Evolutionary conservation across 2,113 vertebrate species (phyloP), one percentile per base, ranked within the genome.

Genomic region (Xyliphius kryptos): DNA sequence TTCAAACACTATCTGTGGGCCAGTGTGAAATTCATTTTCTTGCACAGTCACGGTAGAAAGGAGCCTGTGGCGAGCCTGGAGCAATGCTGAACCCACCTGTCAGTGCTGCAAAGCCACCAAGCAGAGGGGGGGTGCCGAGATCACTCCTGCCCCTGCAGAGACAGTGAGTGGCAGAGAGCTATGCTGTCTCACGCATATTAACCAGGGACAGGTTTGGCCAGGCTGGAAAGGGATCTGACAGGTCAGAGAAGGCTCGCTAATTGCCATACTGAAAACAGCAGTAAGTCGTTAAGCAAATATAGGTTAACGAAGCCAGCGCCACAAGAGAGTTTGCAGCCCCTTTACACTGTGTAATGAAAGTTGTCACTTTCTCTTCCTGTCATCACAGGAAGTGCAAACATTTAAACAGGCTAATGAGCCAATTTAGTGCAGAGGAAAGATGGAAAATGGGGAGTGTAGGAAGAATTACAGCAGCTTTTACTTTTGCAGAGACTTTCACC

Each of bases 321-420:
- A 71, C 50, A 48, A 67, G 49, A 47, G 58, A 64, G 38, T 58
- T 16, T 20, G 46, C 77, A 72, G 77, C 78, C 71, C 59, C 14
- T 77, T 79, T 79, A 59, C 2, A 70, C 47, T 48, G 37, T 59
- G 67, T 71, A 74, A 84, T 75, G 64, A 82, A 85, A 81, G 69
- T 60, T 20, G 67, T 83, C 74, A 15, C 55, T 60, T 52, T 60
- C 41, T 47, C 21, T 43, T 17, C 6, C 36, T 67, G 55, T 52
- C 58, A 48, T 50, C 67, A 53, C n/a, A 6, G 40, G 77, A 72
- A 66, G 73, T 82, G 82, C 77, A 80, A 82, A 79, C 65, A 85
- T 78, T 70, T 65, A 71, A 77, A 83, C 57, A 74, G 68, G 59
- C 55, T 86, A 87, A 84, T 84, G 78, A 86, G 70, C 70, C 85